Evolutionary conservation across 2,113 vertebrate genomes (phyloP), one percentile per base, ranked within the genome.

Genomic region (Pseudopodoces humilis): DNA sequence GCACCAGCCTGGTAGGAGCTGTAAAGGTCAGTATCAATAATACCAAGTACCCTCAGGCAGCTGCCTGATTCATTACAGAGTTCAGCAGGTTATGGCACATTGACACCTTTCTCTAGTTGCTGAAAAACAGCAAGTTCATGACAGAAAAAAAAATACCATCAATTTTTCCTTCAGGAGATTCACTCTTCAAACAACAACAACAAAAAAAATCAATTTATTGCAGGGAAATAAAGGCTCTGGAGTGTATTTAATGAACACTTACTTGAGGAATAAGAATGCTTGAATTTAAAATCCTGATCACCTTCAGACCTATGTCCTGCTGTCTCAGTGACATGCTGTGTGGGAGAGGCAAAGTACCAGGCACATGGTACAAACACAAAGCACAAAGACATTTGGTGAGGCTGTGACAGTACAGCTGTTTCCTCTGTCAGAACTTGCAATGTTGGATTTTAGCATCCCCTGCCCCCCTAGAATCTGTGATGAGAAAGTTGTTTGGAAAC

Each of bases 381-480:
- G 15, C 2, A 12, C 11, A 8, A 75, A 58, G 41, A 35, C 15
- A 11, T 75, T 56, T 43, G 49, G 20, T 41, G 70, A 77, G 64
- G 50, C 59, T 0, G 0, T 7, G 71, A 10, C 24, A 80, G 46
- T 1, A 16, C 0, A 2, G 41, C 76, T 53, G 14, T 28, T 59
- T 33, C 60, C 50, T 74, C 27, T 10, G n/a, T 6, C 2, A 1
- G 47, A 62, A 37, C 20, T 55, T 67, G 20, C 3, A 0, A 0
- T 28, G 8, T 22, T 63, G 52, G 14, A 49, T 93, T 84, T 82
- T 25, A 74, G 33, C 15, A 55, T 52, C 28, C 46, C 27, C 43
- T 77, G 30, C 33, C 20, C 50, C 83, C 13, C 49, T 56, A 30
- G 15, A 91, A 53, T 11, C 9, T 44, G 27, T 60, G 64, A 64